Percentiles rank a stretch among this genome's conserved stretches.
These are phyloP conservation scores for Ceratina australensis DNA, from an alignment of 1,140 invertebrate species.

Conservation along the genomic window DNA sequence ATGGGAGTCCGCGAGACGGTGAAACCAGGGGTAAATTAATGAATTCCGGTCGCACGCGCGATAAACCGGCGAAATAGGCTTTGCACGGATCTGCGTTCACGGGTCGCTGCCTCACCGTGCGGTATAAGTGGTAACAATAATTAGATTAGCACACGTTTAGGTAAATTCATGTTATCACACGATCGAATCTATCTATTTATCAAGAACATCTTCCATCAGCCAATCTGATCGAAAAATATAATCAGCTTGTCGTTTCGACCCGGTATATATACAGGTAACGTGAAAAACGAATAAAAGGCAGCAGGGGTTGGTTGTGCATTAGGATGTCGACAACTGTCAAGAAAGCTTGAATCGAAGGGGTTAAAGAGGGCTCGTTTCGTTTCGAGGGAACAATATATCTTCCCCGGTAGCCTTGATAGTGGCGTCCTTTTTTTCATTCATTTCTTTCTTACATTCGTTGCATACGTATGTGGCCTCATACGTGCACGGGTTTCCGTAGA, in stretches of 20 bases:
- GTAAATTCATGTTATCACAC: too few species aligned
- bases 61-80: constrained; percentile 21
- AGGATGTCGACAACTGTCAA: too few species aligned
- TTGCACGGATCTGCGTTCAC: constrained; percentile 33
- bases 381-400: constrained; percentile 39
- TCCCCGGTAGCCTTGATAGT: neutral
- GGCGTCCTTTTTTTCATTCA: neutral
- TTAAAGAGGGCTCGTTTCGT: constrained; percentile 12
- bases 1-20: neutral
- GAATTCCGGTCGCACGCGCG: constrained; percentile 28
- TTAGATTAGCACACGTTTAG: too few species aligned
- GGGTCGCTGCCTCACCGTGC: neutral
- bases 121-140: too few species aligned
- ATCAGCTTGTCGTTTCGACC: too few species aligned
- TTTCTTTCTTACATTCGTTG: constrained; percentile 8
- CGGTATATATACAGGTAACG: too few species aligned
- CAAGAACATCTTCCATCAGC: too few species aligned
- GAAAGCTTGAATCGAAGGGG: neutral
- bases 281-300: too few species aligned
- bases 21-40: constrained; percentile 2
- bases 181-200: too few species aligned
- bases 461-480: neutral
- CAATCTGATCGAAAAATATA: too few species aligned
- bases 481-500: neutral
- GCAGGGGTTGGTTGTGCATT: too few species aligned